Evolutionary conservation across 2,113 vertebrate genomes (phyloP), one percentile per base, ranked within the genome.

Genomic region (Nycticryphes semicollaris): DNA sequence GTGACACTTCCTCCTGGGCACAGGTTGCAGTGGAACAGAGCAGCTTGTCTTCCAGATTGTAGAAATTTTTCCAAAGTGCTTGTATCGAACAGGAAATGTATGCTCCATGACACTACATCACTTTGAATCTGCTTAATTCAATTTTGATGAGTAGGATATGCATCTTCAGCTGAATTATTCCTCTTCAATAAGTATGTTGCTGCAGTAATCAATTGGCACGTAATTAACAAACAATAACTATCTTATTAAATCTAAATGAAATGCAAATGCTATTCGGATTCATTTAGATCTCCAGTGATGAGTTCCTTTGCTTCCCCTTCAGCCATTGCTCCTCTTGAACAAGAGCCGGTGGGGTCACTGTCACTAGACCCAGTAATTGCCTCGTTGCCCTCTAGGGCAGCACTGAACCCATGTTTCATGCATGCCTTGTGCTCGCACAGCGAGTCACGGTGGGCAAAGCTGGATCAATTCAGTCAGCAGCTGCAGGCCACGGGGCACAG

Each of bases 181-280:
- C 88, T 97, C 96, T 95, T 81, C 88, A 84, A 81, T 77, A 92
- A 96, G 64, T 79, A 73, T 50, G 96, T 94, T 96, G 90, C 95
- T 96, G 57, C 77, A 50, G 81, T 89, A 86, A 96, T 96, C 96
- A 96, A 73, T 70, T 89, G 95, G 74, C 66, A 35, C 3, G 0
- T 94, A 91, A 87, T 94, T 96, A 96, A 78, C 87, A 96, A 92
- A 84, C 16, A 83, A 94, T 94, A 93, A 86, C 91, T 70, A 79
- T 82, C 90, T 74, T 96, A 81, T 93, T 95, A 90, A 87, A 87
- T 89, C 12, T 54, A 87, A 90, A 95, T 76, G 48, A 93, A 89
- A 95, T 93, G 92, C 88, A 96, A 78, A 77, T 86, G 30, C 57
- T 39, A 53, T 81, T 45, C 0, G 2, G 33, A 73, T 96, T 96